Evolutionary conservation across 2,113 vertebrate genomes (phyloP), one percentile per base, ranked within the genome.

Genomic region (Takifugu bimaculatus): DNA sequence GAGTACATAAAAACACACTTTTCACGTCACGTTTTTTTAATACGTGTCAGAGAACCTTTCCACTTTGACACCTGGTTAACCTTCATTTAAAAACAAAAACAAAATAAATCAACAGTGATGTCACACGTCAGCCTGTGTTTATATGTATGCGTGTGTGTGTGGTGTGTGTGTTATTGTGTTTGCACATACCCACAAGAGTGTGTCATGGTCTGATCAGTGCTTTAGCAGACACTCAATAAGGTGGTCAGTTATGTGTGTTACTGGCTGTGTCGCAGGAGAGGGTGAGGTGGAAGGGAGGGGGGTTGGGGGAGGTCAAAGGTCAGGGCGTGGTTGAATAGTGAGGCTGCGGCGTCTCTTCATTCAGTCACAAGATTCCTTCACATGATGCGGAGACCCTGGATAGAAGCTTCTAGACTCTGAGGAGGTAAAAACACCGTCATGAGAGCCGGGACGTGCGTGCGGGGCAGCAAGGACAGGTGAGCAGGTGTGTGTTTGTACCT

Each of bases 311-410:
- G 26, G 35, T 49, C 1, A 32, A 3, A 32, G 15, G 45, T 14
- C 13, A 48, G 50, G 50, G 35, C 35, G 35, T 39, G 35, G 35
- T 39, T 35, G 42, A 39, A 54, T 57, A 58, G 77, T 81, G 77
- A 78, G 77, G 74, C 68, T 26, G 72, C 84, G 75, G 85, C 1
- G 35, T 81, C 69, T 74, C 74, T 74, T 74, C 74, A 72, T 85
- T 84, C 73, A 62, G 81, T 79, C 62, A 74, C 56, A 54, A 54
- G 45, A 59, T 80, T 81, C 73, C 84, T 90, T 94, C 91, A 99
- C 95, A 99, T 99, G 91, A 99, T 99, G 82, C 93, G 91, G 77
- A 98, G 93, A 73, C 96, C 96, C 91, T 98, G 96, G 88, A 99
- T 94, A 39, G 93, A 96, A 53, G 96, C 95, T 91, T 99, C 97